These are phyloP conservation scores for Deroptyus accipitrinus DNA, from an alignment of 2,113 vertebrate species.

Conservation along the genomic window DNA sequence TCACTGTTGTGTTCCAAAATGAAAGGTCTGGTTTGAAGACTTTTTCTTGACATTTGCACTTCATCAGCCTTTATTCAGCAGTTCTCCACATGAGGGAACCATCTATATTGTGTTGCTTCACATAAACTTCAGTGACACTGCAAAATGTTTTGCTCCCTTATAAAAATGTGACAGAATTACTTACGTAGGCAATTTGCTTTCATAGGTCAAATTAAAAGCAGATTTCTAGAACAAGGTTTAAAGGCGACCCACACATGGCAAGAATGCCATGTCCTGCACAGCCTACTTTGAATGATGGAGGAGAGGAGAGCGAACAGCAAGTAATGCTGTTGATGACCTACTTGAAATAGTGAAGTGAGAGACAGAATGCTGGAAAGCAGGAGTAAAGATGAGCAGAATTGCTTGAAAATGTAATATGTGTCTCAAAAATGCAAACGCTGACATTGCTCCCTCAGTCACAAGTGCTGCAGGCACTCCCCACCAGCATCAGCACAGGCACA, in stretches of 20 bases:
- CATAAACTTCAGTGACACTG: slow-evolving; percentile 18
- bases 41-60: slow-evolving; percentile 60
- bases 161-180: slow-evolving; percentile 20
- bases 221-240: not conserved
- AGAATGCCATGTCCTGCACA: not conserved
- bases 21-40: slow-evolving; percentile 62
- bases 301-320: not conserved
- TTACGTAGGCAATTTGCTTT: not conserved
- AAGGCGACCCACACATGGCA: not conserved
- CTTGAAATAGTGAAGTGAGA: not conserved
- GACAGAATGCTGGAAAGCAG: not conserved
- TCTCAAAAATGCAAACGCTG: slow-evolving; percentile 1
- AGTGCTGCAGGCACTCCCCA: slow-evolving; percentile 1
- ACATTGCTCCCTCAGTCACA: not conserved
- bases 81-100: slow-evolving; percentile 21
- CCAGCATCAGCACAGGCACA: slow-evolving; percentile 12
- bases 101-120: slow-evolving; percentile 47
- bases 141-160: slow-evolving; percentile 27
- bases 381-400: not conserved
- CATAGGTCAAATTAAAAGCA: slow-evolving; percentile 32
- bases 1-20: slow-evolving; percentile 37
- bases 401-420: not conserved
- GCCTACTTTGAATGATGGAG: not conserved
- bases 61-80: slow-evolving; percentile 66
- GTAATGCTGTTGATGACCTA: not conserved